Percentiles rank a stretch among this genome's conserved stretches.
phyloP scores from a whole-genome alignment of 2,888 invertebrate species.

The Eilema depressum region DNA sequence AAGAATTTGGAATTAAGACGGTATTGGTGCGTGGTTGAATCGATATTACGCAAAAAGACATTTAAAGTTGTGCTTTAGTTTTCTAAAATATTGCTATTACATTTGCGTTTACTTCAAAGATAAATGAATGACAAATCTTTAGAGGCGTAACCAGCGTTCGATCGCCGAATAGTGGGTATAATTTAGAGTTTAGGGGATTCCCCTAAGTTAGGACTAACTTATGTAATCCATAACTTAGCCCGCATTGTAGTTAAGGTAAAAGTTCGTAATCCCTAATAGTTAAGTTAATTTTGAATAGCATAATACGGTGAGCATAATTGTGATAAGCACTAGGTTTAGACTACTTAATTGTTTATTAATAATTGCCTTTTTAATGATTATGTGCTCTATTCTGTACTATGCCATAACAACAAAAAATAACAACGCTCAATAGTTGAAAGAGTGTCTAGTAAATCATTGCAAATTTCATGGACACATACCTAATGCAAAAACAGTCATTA shows the following conservation, averaged over 20 bases:
- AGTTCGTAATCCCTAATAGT: constrained; percentile 28
- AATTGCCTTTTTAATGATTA: too few relatives aligned
- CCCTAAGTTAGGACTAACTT: constrained; percentile 27
- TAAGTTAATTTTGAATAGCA: not conserved
- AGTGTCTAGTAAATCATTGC: not conserved
- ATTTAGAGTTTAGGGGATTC: constrained; percentile 40
- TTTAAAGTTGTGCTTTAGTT: too few relatives aligned
- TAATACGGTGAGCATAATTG: not conserved
- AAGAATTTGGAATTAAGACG: too few relatives aligned
- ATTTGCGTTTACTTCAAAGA: constrained; percentile 33
- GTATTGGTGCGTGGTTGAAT: too few relatives aligned
- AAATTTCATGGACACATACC: too few relatives aligned
- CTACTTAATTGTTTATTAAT: too few relatives aligned
- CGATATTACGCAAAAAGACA: too few relatives aligned
- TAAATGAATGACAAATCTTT: constrained; percentile 29
- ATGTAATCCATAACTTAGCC: not conserved
- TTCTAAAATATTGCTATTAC: too few relatives aligned
- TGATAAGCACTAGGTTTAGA: not conserved
- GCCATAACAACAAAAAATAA: not conserved
- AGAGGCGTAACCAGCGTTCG: constrained; percentile 32
- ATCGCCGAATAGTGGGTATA: constrained; percentile 30
- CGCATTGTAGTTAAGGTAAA: constrained; percentile 25
- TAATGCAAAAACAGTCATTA: not conserved
- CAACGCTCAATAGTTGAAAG: too few relatives aligned
- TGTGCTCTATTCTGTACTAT: too few relatives aligned